Base-by-base conservation (phyloP, 2,888 invertebrate species). In the Leucoma salicis region DNA sequence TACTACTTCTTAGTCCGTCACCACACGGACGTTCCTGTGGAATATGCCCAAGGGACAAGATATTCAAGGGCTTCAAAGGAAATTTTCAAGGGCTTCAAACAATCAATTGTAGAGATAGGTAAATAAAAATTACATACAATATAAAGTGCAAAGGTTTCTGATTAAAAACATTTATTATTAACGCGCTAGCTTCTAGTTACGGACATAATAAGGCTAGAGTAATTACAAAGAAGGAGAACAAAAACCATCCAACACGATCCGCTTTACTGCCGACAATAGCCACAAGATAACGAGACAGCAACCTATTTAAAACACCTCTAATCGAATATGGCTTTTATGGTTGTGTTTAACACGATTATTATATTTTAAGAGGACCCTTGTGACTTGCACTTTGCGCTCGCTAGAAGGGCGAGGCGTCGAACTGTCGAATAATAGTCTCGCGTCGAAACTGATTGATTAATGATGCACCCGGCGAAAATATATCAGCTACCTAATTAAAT, bases 341-440 rank as follows among this genome's bases (percentile, higher is more conserved):
- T 76, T 76, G 77, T 81, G 79, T 88, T 89, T 88, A 88, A 87
- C 89, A 84, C 82, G 83, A 88, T 88, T 89, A 87, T 88, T 87
- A 88, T 84, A 85, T 85, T 88, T 85, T 85, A 86, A 87, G 80
- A 86, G 82, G 80, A 68, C 71, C 61, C 70, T 54, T 86, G 74
- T 90, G 90, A 90, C 90, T 90, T 87, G 88, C 90, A 85, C 63
- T 82, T 85, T 73, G 64, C 57, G 49, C 54, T 56, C 63, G 62
- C 65, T 61, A 61, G 53, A 66, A 66, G 66, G 70, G 70, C 58
- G 75, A 85, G 80, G 86, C 85, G 83, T 84, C 80, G 82, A 85
- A 62, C 79, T 83, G 81, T 83, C 82, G 78, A 84, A 81, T 79
- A 79, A 83, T 79, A 72, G 79, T 73, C 71, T 63, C 63, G 67